Percentiles rank a stretch among this genome's conserved stretches.
Conservation (phyloP, 2,888 invertebrate genomes). For the Rhagophthalmus giganteus region DNA sequence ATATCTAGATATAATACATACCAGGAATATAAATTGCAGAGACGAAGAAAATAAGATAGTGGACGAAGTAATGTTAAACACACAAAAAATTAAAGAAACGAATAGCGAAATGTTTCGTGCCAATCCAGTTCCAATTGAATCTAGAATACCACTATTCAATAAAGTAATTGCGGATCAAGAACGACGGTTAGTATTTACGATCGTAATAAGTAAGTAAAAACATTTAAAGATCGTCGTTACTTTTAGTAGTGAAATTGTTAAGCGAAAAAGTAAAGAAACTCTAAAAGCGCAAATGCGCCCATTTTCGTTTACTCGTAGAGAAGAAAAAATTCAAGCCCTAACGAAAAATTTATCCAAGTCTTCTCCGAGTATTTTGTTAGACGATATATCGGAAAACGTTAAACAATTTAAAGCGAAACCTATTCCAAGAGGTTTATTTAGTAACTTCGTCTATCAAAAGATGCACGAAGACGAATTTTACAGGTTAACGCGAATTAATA, state of each 20-base stretch:
- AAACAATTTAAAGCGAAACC: conserved; percentile 69
- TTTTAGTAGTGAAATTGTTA: conserved; percentile 61
- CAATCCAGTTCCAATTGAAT: conserved; percentile 69
- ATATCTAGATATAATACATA: no score
- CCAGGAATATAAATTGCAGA: no score
- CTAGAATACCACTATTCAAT: conserved; percentile 71
- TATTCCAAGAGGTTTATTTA: conserved; percentile 70
- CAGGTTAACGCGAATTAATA: conserved; percentile 61
- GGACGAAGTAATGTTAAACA: conserved; percentile 55
- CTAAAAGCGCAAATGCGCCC: conserved; percentile 68
- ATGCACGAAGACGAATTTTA: conserved; percentile 74
- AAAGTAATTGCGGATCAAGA: conserved; percentile 74
- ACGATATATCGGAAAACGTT: conserved; percentile 54
- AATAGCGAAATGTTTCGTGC: conserved; percentile 61
- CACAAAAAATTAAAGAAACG: conserved; percentile 48
- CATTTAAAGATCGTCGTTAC: no score
- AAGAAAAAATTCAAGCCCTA: conserved; percentile 58
- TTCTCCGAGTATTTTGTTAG: conserved; percentile 49
- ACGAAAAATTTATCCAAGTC: conserved; percentile 51
- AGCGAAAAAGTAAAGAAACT: conserved; percentile 64
- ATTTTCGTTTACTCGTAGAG: conserved; percentile 65
- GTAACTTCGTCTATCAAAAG: conserved; percentile 70
- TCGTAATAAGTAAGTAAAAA: no score
- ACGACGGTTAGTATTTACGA: conserved; percentile 63
- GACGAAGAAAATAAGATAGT: conserved; percentile 67